Conservation (phyloP, 2,888 invertebrate genomes). For the Tuta absoluta region DNA sequence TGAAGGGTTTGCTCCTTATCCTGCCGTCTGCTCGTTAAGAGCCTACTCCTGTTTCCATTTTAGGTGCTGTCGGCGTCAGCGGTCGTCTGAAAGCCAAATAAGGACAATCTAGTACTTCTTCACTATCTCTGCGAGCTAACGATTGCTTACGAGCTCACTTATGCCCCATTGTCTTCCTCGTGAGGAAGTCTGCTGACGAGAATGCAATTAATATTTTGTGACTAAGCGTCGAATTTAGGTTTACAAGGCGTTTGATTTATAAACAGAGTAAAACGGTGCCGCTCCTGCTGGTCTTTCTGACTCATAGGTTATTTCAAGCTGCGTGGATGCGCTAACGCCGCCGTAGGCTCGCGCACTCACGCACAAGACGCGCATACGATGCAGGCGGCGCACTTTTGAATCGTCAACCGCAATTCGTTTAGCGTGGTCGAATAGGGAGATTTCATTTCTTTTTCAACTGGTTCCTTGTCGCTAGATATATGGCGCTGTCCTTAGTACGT, state of each 20-base stretch:
- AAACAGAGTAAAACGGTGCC: slow-evolving; percentile 42
- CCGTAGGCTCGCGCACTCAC: slow-evolving; percentile 35
- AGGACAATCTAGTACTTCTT: slow-evolving; percentile 48
- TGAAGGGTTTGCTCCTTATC: slow-evolving; percentile 47
- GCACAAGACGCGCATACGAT: slow-evolving; percentile 33
- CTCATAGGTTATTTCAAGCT: slow-evolving; percentile 67
- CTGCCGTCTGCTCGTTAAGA: slow-evolving; percentile 59
- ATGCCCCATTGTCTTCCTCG: slow-evolving; percentile 21
- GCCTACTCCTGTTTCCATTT: slow-evolving; percentile 55
- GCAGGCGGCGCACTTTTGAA: no score
- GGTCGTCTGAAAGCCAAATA: slow-evolving; percentile 49
- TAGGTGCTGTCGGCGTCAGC: slow-evolving; percentile 55
- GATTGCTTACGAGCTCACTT: slow-evolving; percentile 18
- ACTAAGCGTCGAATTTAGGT: slow-evolving; percentile 52
- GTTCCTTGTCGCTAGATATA: no score
- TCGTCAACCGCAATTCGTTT: no score
- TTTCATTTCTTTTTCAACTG: no score
- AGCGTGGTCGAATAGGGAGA: no score
- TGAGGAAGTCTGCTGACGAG: slow-evolving; percentile 6
- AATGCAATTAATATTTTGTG: slow-evolving; percentile 34
- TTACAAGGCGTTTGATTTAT: slow-evolving; percentile 48
- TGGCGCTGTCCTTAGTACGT: no score
- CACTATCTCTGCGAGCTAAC: slow-evolving; percentile 30
- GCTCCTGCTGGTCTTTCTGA: slow-evolving; percentile 47
- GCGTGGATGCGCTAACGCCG: slow-evolving; percentile 52